Evolutionary conservation across 2,888 invertebrate genomes (phyloP), one percentile per base, ranked within the genome.

Genomic region (Polyommatus iphigenia): DNA sequence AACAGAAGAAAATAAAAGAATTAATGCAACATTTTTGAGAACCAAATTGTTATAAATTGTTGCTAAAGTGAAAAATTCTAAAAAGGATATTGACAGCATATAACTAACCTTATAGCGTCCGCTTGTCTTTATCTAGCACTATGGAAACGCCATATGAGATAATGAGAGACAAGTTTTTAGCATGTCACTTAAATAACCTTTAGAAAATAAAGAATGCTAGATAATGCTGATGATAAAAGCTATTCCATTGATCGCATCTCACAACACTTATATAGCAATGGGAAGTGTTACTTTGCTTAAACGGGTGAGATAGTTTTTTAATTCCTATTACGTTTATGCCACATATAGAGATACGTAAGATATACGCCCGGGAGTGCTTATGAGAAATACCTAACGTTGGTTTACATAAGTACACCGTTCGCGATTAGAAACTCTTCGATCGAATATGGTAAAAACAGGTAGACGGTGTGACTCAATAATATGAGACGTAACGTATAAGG

Each of bases 331-430:
- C 62, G 36, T 73, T 59, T 76, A 76, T 79, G 82, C 81, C 79
- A 80, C 82, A 80, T 80, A 82, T 80, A 86, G 82, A 41, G 59
- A 41, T 73, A n/a, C n/a, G 41, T 54, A 18, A 54, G 18, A 54
- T 54, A 54, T 54, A 54, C 85, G 85, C 87, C 85, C 83, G 79
- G 83, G 83, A 82, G 84, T 84, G 81, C 82, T 80, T 78, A 76
- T 78, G 80, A 81, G 82, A 82, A 83, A 82, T 82, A 81, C 78
- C 54, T 76, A 50, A 72, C 80, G 78, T 81, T 41, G 77, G 77
- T 71, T 78, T 73, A 78, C 79, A 79, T 79, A 80, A 79, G 46
- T 75, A 46, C 73, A 73, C 73, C 73, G 54, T 75, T 54, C 54
- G 75, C 73, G 54, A 75, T 50, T 50, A 54, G 50, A 75, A 75